phyloP scores from a whole-genome alignment of 2,888 invertebrate species.

The Oxycera nigricornis region DNA sequence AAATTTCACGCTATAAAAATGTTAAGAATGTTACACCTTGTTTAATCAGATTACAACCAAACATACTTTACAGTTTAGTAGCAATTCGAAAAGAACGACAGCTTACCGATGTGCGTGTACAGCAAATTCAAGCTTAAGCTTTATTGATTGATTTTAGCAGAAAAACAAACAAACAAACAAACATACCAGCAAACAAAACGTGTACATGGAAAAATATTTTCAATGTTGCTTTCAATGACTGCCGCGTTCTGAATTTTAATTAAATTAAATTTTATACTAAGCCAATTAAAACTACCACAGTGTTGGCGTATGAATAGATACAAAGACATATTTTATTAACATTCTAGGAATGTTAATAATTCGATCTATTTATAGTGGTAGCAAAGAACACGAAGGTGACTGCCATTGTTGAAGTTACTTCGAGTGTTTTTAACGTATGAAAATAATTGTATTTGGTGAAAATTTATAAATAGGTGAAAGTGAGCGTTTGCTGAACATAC shows the following conservation, averaged over 20 bases:
- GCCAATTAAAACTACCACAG: too few species aligned
- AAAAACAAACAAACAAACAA: too few species aligned
- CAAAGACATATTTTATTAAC: background rate
- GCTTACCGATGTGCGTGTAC: too few species aligned
- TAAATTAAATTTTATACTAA: background rate
- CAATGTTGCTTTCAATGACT: background rate
- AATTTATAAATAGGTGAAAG: background rate
- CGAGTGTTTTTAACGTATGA: background rate
- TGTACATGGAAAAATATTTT: background rate
- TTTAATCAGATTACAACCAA: too few species aligned
- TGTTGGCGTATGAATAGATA: background rate
- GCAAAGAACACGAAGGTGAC: too few species aligned
- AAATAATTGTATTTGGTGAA: background rate
- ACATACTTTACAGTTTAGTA: too few species aligned
- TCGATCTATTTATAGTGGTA: background rate
- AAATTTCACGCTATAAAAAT: too few species aligned
- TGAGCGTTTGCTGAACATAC: background rate
- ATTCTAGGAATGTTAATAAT: background rate
- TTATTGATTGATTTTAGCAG: too few species aligned
- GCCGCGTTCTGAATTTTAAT: background rate
- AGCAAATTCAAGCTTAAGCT: too few species aligned
- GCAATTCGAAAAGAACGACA: too few species aligned
- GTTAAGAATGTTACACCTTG: too few species aligned
- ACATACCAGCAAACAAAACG: too few species aligned
- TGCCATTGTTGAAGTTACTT: background rate